Conservation (phyloP, 2,113 vertebrate genomes). For the Theristicus caerulescens region DNA sequence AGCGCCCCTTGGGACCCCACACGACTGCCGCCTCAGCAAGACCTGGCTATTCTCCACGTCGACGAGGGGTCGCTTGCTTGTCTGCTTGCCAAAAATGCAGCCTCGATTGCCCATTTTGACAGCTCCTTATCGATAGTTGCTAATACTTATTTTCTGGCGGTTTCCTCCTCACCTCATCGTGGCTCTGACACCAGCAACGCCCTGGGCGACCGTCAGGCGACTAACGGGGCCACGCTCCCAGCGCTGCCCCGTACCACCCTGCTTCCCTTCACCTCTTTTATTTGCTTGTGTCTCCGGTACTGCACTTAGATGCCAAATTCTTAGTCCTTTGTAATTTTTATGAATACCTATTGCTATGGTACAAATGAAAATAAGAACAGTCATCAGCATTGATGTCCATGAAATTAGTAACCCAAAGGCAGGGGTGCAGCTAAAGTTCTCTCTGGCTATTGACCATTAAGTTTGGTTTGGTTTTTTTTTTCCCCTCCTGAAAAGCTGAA, state of each 20-base stretch:
- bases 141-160: not conserved
- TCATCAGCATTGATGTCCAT: not conserved
- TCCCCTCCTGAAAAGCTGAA: not conserved
- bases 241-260: not conserved
- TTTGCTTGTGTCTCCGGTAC: not conserved
- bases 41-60: accelerated
- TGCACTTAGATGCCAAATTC: not conserved
- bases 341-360: not conserved
- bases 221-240: accelerated
- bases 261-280: not conserved
- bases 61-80: accelerated
- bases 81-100: not conserved
- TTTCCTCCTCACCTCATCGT: not conserved
- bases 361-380: not conserved
- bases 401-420: not conserved
- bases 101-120: not conserved
- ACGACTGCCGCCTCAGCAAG: accelerated
- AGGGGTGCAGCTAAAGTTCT: not conserved
- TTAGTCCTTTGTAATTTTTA: not conserved
- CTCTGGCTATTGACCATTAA: not conserved
- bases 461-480: not conserved
- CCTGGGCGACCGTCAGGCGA: accelerated
- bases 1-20: not conserved
- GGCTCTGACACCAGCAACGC: not conserved
- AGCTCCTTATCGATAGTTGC: not conserved